These are phyloP conservation scores for Emydoidea blandingii DNA, from an alignment of 2,797 vertebrate species.

Conservation along the genomic window DNA sequence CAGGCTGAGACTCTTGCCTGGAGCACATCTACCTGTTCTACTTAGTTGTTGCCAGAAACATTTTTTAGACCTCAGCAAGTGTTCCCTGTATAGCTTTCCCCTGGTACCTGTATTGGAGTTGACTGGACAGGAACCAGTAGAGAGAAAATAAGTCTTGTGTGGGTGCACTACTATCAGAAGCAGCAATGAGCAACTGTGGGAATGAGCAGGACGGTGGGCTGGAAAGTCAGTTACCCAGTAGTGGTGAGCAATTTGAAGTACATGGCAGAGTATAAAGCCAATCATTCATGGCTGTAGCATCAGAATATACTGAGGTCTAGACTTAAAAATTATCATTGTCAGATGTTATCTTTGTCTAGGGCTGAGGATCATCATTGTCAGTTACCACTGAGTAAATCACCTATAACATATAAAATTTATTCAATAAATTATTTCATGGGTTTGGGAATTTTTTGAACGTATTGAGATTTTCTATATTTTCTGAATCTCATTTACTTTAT, in stretches of 20 bases:
- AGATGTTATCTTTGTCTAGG: conserved; percentile 47
- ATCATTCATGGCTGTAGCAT: not conserved
- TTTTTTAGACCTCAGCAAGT: not conserved
- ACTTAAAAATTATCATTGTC: conserved; percentile 23
- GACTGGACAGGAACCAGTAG: not conserved
- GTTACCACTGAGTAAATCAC: conserved; percentile 60
- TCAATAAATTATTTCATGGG: conserved; percentile 69
- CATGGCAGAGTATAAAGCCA: not conserved
- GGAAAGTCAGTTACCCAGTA: not conserved
- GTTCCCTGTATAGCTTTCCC: not conserved
- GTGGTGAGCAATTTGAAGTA: not conserved
- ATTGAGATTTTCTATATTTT: conserved; percentile 21
- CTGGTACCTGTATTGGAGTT: not conserved
- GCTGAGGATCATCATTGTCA: conserved; percentile 54
- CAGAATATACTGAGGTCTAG: not conserved
- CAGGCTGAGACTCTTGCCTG: not conserved
- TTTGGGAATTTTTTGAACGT: conserved; percentile 36
- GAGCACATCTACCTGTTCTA: not conserved
- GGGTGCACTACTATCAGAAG: not conserved
- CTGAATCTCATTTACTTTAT: conserved; percentile 68
- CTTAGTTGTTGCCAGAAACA: not conserved
- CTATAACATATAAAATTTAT: conserved; percentile 62
- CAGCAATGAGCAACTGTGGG: not conserved
- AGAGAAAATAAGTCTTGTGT: not conserved
- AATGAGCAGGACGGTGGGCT: not conserved